Evolutionary conservation across 2,113 vertebrate genomes (phyloP).

Genomic region (Melierax canorus): DNA sequence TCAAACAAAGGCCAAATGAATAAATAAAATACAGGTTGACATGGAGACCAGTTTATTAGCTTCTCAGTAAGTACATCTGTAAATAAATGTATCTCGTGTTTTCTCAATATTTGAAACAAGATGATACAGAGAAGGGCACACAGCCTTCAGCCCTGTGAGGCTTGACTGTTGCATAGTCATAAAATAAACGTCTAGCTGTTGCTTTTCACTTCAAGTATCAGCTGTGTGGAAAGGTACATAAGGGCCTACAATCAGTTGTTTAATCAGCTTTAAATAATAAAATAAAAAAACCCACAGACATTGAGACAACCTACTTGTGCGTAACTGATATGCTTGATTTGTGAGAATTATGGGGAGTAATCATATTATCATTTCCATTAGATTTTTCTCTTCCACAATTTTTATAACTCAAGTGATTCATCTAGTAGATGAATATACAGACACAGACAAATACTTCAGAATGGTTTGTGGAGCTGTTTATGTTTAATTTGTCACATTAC

Average conservation of each 20-base stretch:
- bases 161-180: neutral
- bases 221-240: neutral
- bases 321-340: slow-evolving; percentile 55
- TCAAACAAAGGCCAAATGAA: slow-evolving; percentile 3
- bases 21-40: slow-evolving; percentile 9
- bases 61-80: neutral
- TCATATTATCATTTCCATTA: slow-evolving; percentile 63
- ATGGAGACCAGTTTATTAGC: slow-evolving; percentile 22
- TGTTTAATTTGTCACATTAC: slow-evolving; percentile 51
- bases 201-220: neutral
- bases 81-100: slow-evolving; percentile 22
- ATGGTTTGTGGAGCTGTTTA: neutral
- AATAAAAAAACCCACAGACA: neutral
- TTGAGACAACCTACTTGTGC: slow-evolving; percentile 20
- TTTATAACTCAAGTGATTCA: slow-evolving; percentile 57
- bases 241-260: slow-evolving; percentile 39
- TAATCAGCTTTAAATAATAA: slow-evolving; percentile 57
- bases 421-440: slow-evolving; percentile 35
- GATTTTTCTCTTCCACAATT: slow-evolving; percentile 14
- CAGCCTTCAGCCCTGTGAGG: neutral
- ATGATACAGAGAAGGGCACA: neutral
- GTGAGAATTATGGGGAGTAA: slow-evolving; percentile 54
- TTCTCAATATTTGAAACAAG: neutral
- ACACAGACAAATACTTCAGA: slow-evolving; percentile 34
- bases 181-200: neutral